Base-by-base conservation (phyloP, 2,888 invertebrate species). In the Prenolepis imparis region DNA sequence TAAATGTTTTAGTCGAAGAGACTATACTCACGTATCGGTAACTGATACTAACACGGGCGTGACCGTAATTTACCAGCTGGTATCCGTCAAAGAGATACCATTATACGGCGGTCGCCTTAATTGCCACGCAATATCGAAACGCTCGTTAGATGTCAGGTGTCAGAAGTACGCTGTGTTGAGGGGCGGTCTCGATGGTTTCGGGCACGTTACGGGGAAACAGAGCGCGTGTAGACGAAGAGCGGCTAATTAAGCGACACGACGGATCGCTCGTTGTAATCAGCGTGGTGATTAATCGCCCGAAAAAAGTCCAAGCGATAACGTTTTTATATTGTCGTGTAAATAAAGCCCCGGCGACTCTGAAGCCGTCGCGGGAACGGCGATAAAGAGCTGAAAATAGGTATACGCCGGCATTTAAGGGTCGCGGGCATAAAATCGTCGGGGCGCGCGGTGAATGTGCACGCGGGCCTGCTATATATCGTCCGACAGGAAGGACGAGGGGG, bases 221-320 rank as follows among this genome's bases (percentile, higher is more conserved):
- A 48, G 48, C 57, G 41, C 39, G 61, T 11, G 61, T 36, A 39
- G 36, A 48, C 21, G 32, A 24, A 21, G 67, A 41, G 82, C 28
- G 24, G 39, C 78, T 90, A 90, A 91, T 90, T 91, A 88, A 87
- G 84, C 84, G 84, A 73, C 66, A 84, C 55, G 73, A 52, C 72
- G 74, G 52, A 74, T 73, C 82, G 41, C 85, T n/a, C 52, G 67
- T 82, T 72, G 91, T 92, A 92, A 92, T 92, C 91, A 91, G 87
- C 89, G 85, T 41, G 90, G 87, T 90, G 92, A 92, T 92, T 90
- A 92, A 92, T 92, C 84, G 85, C 84, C 74, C 72, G 89, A 85
- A 90, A 87, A 87, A 85, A 74, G 64, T 84, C 75, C 0, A n/a
- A 8, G 86, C 87, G 90, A 91, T 91, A 90, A 88, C 88, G 87